Evolutionary conservation across 2,888 invertebrate genomes (phyloP), one percentile per base, ranked within the genome.

Genomic region (Torymus auratus): DNA sequence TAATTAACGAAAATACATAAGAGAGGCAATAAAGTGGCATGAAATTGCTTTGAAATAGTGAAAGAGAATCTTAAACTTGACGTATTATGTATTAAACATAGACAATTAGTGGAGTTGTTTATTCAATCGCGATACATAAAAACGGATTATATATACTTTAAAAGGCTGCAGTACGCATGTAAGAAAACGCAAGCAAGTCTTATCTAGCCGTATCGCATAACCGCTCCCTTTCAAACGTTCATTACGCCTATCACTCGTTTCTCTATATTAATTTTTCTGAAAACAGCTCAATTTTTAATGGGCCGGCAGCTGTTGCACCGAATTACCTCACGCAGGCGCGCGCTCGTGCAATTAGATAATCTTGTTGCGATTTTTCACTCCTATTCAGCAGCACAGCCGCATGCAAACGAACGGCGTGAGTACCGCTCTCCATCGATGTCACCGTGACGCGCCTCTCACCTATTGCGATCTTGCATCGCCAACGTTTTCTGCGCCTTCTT

Each of bases 381-480:
- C 41, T 41, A 10, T 41, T 41, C 41, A 1, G 41, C 7, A 41
- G 41, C 41, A 41, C 7, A 41, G 41, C 41, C 41, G 15, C 2
- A 72, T 60, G 76, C 68, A 77, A 77, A 73, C 60, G 15, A 53
- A 12, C 17, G 52, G 2, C 14, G 23, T 11, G 52, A 55, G 12
- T 41, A 69, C 50, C 2, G 71, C n/a, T 70, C 67, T 78, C 75
- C 78, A 68, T 62, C 41, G 82, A 78, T 78, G 78, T 82, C 82
- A 82, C 78, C 78, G 58, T 58, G 74, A 41, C 41, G 41, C 7
- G 1, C 7, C 41, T 41, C 7, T 41, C 41, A 7, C 41, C 5
- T 41, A 41, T n/a, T n/a, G n/a, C n/a, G 7, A 41, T 41, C 41
- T 41, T 41, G 41, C 41, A 41, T 41, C 7, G 41, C 41, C 7